Percentiles rank a stretch among this genome's conserved stretches.
These are phyloP conservation scores for Rhamphomyia laevipes DNA, from an alignment of 2,888 invertebrate species.

Conservation along the genomic window DNA sequence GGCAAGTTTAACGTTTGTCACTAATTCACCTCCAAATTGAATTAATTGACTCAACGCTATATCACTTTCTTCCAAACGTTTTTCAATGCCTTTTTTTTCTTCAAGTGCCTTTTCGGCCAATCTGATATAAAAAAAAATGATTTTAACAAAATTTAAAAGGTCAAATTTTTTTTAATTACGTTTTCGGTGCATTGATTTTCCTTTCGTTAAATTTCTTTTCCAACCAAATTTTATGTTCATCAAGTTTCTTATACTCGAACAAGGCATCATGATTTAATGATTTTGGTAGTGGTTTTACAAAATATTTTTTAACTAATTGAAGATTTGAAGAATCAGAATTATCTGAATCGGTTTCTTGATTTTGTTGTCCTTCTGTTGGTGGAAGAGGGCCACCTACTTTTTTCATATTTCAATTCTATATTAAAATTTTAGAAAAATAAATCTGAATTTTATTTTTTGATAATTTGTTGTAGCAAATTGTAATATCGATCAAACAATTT, in stretches of 20 bases:
- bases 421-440: too few relatives aligned
- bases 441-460: too few relatives aligned
- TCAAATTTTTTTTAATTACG: neutral
- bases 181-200: neutral
- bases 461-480: too few relatives aligned
- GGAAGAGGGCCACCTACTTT: too few relatives aligned
- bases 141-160: neutral
- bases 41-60: constrained; percentile 51
- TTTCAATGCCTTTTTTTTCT: constrained; percentile 46
- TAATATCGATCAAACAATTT: too few relatives aligned
- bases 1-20: constrained; percentile 65
- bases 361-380: too few relatives aligned
- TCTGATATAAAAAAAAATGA: neutral
- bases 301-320: neutral
- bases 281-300: neutral
- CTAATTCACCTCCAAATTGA: constrained; percentile 57
- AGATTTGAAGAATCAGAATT: neutral
- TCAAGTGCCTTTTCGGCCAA: neutral
- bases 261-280: neutral
- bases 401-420: too few relatives aligned
- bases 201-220: neutral
- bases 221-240: neutral
- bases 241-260: neutral
- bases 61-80: constrained; percentile 51
- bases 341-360: too few relatives aligned